Conservation (phyloP, 2,797 vertebrate species). For the Dendrocincla tyrannina region DNA sequence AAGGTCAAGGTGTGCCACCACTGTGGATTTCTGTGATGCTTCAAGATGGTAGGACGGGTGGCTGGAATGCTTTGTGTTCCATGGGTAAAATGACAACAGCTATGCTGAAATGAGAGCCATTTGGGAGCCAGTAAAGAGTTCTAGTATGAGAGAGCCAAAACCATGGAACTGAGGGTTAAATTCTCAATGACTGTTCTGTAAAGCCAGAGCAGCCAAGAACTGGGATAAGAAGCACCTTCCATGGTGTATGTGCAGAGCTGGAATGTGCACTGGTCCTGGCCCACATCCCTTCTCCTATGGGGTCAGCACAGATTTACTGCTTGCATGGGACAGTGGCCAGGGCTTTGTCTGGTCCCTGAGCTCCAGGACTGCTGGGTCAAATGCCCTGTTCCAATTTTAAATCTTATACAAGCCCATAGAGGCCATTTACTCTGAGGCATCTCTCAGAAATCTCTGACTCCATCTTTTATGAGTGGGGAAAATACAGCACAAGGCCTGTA, state of each 20-base stretch:
- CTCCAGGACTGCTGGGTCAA: not conserved
- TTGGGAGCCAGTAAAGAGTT: not conserved
- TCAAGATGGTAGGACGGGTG: not conserved
- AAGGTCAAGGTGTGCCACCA: rapidly evolving
- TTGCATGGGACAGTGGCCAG: not conserved
- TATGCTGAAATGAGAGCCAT: not conserved
- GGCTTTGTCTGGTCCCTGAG: not conserved
- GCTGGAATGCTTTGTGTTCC: not conserved
- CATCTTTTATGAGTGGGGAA: not conserved
- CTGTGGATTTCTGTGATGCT: not conserved
- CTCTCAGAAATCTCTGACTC: not conserved
- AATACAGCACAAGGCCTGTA: not conserved
- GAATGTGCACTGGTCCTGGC: rapidly evolving
- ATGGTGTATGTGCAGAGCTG: rapidly evolving
- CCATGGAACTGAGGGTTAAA: not conserved
- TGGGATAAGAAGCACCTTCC: not conserved
- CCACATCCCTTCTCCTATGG: rapidly evolving
- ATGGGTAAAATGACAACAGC: not conserved
- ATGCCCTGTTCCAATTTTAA: not conserved
- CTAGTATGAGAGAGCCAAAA: not conserved
- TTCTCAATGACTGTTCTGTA: not conserved
- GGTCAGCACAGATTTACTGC: not conserved
- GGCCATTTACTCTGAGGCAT: not conserved
- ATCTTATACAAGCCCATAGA: not conserved
- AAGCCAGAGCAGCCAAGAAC: not conserved